These are phyloP conservation scores for Drosophila yakuba DNA, from an alignment of 1,140 invertebrate genomes.

Conservation along the genomic window DNA sequence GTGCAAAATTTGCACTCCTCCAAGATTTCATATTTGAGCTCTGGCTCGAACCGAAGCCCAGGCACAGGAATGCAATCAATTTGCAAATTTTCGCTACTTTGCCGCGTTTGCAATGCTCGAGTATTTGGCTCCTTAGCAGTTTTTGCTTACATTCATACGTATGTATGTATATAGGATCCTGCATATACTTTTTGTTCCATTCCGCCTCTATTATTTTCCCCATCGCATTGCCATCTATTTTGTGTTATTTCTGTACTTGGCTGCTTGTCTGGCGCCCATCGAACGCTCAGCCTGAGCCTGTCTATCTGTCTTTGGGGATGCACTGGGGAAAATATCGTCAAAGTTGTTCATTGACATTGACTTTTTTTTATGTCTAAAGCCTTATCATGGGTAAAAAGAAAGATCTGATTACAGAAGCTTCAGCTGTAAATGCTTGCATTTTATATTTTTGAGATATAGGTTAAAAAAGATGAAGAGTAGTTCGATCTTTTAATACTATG, in stretches of 20 bases:
- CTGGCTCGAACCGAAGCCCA: constrained; percentile 23
- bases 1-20: constrained; percentile 72
- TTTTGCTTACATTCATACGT: constrained; percentile 38
- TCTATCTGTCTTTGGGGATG: constrained; percentile 51
- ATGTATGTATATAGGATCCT: constrained; percentile 1
- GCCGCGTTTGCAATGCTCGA: constrained; percentile 81
- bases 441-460: too few relatives aligned
- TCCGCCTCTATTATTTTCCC: constrained; percentile 39
- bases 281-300: constrained; percentile 49
- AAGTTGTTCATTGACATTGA: neutral
- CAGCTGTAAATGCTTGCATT: too few relatives aligned
- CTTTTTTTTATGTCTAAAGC: too few relatives aligned
- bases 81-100: constrained; percentile 84
- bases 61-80: constrained; percentile 84
- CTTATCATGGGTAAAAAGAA: neutral
- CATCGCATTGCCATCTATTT: constrained; percentile 62
- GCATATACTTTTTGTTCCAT: constrained; percentile 37
- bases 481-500: too few relatives aligned
- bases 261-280: constrained; percentile 68
- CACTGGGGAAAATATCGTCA: neutral
- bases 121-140: constrained; percentile 80
- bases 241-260: constrained; percentile 77
- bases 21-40: constrained; percentile 45
- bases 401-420: neutral
- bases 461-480: too few relatives aligned